phyloP scores from a whole-genome alignment of 2,113 vertebrate species.

The Pionites leucogaster region DNA sequence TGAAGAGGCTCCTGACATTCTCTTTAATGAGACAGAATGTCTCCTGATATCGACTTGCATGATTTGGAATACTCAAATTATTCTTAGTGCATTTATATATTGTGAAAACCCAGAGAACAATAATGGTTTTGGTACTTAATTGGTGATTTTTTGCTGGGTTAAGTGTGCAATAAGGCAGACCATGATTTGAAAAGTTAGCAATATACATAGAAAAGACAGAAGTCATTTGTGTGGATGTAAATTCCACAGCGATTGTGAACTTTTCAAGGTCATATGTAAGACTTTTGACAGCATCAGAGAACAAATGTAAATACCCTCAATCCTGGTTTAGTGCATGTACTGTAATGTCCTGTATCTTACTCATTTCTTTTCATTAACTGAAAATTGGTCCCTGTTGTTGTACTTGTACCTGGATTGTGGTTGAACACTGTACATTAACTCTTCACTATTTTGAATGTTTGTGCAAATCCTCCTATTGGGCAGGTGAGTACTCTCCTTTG shows the following conservation, averaged over 20 bases:
- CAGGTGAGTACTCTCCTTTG: neutral
- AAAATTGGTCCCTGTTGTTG: neutral
- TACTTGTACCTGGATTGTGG: neutral
- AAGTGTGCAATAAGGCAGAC: neutral
- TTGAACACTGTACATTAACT: neutral
- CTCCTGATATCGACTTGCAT: conserved; percentile 35
- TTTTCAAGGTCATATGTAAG: neutral
- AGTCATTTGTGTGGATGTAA: neutral
- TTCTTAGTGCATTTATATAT: neutral
- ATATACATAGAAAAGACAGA: neutral
- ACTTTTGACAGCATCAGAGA: neutral
- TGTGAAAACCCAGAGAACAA: neutral
- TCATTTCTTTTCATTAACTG: neutral
- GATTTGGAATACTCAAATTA: neutral
- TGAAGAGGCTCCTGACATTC: conserved; percentile 52
- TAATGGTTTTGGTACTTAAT: neutral
- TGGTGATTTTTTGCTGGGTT: neutral
- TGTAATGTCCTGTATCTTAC: neutral
- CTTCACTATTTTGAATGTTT: neutral
- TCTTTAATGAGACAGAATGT: neutral
- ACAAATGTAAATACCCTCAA: neutral
- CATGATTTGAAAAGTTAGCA: neutral
- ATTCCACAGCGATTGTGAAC: neutral
- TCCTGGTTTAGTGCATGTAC: neutral
- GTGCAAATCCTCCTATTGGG: neutral